Evolutionary conservation across 2,113 vertebrate genomes (phyloP), one percentile per base, ranked within the genome.

Genomic region (Megaceryle torquata): DNA sequence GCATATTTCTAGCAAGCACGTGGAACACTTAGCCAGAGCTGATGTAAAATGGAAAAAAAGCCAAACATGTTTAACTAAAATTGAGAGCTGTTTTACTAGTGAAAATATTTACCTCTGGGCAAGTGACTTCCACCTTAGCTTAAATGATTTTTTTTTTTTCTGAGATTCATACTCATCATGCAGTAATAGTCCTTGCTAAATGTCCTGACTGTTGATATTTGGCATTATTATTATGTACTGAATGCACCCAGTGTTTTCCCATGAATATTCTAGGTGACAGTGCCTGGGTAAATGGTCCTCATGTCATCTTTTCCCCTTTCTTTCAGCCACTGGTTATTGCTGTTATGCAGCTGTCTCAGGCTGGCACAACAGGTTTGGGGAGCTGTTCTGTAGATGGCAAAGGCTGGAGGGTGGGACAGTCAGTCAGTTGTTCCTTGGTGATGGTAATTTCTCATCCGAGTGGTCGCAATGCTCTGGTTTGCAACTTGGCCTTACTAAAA

Each of bases 311-410:
- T 65, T 48, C 12, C 5, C 20, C 11, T 31, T 35, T 29, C 33
- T 20, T 65, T 93, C 46, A 39, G 46, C 83, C 3, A 0, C 29
- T 48, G 33, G 9, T 56, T 74, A 28, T 31, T 87, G 3, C 43
- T 81, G 0, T 51, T 60, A 10, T 2, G 6, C 50, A 84, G 21
- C 33, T 20, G 0, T 74, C 60, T 74, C 13, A 4, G 26, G 2
- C 50, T 84, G 69, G 44, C 14, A 14, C 22, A 15, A 6, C 33
- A 35, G 69, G 25, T 61, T 54, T 64, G 17, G 68, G 72, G 86
- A 90, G 60, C 39, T 89, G 26, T 80, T 67, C 15, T 81, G 39
- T 5, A 18, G 59, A 2, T 6, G 41, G 11, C 48, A 24, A 1
- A 37, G 48, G 31, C 9, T 77, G 35, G 33, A 39, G 13, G 13